Evolutionary conservation across 2,113 vertebrate genomes (phyloP).

Genomic region (Centropristis striata): DNA sequence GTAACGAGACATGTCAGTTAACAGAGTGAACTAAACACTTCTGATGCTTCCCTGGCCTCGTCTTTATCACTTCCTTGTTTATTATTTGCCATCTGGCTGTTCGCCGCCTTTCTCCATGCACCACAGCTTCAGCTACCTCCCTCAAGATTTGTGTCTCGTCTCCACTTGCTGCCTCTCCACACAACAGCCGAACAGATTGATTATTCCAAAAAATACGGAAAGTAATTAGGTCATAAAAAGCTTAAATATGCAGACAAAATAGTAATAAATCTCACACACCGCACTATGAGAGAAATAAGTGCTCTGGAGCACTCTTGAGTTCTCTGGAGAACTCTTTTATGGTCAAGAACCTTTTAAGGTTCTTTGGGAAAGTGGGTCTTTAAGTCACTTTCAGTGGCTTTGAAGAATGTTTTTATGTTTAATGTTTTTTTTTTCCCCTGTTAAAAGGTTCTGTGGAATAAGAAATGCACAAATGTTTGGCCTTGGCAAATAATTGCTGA

Average conservation of each 20-base stretch:
- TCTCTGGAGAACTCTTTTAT: too few relatives aligned
- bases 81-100: constrained; percentile 59
- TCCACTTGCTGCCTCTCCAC: constrained; percentile 24
- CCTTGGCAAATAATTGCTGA: too few relatives aligned
- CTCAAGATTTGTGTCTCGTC: constrained; percentile 30
- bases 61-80: constrained; percentile 51
- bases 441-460: too few relatives aligned
- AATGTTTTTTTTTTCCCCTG: too few relatives aligned
- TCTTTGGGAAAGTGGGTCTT: too few relatives aligned
- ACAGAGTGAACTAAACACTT: constrained; percentile 31
- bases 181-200: constrained; percentile 14
- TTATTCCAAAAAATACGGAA: neutral
- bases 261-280: too few relatives aligned
- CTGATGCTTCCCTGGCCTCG: constrained; percentile 27
- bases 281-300: too few relatives aligned
- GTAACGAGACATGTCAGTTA: constrained; percentile 27
- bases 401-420: too few relatives aligned
- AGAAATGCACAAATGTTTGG: too few relatives aligned
- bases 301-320: too few relatives aligned
- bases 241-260: neutral
- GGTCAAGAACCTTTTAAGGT: too few relatives aligned
- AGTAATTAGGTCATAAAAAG: neutral
- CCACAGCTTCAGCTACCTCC: constrained; percentile 34
- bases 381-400: too few relatives aligned
- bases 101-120: constrained; percentile 21